Evolutionary conservation across 2,888 invertebrate species (phyloP).

Genomic region (Tachina fera): DNA sequence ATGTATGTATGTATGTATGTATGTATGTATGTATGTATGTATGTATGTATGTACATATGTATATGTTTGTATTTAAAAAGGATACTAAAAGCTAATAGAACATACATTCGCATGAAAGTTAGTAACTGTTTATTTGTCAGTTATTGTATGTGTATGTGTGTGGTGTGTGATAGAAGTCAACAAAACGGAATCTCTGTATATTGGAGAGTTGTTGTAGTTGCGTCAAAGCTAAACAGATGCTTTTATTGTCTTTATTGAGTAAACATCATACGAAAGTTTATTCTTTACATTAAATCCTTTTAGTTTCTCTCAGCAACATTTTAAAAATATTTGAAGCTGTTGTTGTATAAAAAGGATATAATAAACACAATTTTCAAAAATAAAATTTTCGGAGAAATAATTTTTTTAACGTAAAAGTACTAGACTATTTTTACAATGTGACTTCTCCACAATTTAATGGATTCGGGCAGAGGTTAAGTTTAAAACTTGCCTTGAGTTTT

Average conservation of each 20-base stretch:
- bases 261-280: slow-evolving; percentile 8
- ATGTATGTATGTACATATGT: no score
- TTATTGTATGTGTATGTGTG: neutral
- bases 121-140: neutral
- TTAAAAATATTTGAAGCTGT: neutral
- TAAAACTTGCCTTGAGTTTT: no score
- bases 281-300: neutral
- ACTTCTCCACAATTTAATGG: no score
- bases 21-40: no score
- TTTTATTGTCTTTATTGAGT: slow-evolving; percentile 46
- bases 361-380: no score
- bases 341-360: no score
- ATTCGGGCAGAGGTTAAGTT: no score
- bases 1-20: no score
- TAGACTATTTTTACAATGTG: no score
- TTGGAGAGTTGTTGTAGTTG: slow-evolving; percentile 48
- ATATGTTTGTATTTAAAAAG: no score
- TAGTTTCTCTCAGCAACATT: neutral
- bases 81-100: neutral
- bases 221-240: slow-evolving; percentile 46
- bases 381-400: no score
- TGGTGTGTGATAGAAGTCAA: slow-evolving; percentile 11
- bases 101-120: neutral
- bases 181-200: slow-evolving; percentile 25
- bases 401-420: no score